Conservation (phyloP, 2,113 vertebrate species). For the Rhinopomastus cyanomelas region DNA sequence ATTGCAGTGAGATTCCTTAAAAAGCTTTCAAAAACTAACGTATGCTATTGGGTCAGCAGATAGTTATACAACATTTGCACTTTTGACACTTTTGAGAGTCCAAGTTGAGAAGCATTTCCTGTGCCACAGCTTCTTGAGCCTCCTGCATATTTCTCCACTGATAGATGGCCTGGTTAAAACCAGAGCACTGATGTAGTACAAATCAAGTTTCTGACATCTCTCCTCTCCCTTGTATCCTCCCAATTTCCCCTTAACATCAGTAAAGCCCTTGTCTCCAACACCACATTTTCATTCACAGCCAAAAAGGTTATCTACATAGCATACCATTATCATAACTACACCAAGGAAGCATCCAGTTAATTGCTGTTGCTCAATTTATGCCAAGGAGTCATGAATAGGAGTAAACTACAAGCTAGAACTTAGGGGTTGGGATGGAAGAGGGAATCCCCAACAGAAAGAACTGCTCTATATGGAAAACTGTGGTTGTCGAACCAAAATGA, state of each 20-base stretch:
- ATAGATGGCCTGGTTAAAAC: accelerated
- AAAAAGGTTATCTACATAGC: neutral
- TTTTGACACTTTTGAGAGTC: neutral
- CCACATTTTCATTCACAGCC: accelerated
- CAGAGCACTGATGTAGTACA: neutral
- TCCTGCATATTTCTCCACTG: neutral
- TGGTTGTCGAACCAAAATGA: neutral
- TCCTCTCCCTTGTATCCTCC: accelerated
- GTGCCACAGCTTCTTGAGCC: neutral
- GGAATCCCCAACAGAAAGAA: accelerated
- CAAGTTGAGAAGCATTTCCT: neutral
- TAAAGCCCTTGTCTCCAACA: accelerated
- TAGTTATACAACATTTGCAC: neutral
- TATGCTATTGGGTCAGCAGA: neutral
- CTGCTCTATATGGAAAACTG: too few species aligned
- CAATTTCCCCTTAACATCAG: neutral
- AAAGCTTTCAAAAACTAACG: neutral
- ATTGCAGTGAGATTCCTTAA: neutral
- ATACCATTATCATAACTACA: neutral
- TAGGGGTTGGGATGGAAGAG: accelerated
- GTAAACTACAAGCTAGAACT: neutral
- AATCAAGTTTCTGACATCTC: neutral
- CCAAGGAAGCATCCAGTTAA: neutral
- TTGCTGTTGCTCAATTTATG: neutral
- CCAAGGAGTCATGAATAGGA: neutral